phyloP scores from a whole-genome alignment of 2,113 vertebrate species.

The Gavia stellata region DNA sequence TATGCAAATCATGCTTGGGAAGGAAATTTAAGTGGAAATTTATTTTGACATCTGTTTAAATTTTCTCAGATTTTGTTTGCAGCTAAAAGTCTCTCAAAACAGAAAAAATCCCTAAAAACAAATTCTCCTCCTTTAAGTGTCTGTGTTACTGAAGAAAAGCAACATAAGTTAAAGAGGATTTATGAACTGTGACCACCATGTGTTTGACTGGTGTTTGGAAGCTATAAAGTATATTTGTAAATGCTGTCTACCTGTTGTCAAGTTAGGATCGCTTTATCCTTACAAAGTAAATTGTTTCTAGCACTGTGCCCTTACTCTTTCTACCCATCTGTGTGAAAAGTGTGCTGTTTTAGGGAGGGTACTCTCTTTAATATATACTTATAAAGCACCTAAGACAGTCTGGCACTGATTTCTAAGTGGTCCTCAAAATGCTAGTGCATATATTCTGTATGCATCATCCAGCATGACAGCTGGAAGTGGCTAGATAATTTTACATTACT shows the following conservation, averaged over 20 bases:
- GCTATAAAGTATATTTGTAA: not conserved
- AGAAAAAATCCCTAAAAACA: not conserved
- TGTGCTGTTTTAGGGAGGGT: not conserved
- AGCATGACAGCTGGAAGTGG: not conserved
- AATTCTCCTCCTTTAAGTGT: not conserved
- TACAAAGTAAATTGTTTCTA: not conserved
- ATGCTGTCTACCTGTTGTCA: not conserved
- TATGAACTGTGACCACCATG: not conserved
- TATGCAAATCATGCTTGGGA: not conserved
- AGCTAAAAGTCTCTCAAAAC: not conserved
- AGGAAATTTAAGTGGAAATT: constrained; percentile 1
- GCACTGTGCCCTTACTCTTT: not conserved
- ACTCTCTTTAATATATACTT: not conserved
- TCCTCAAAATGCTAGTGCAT: not conserved
- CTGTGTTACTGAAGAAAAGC: not conserved
- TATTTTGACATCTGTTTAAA: constrained; percentile 46
- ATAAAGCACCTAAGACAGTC: not conserved
- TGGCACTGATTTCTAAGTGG: not conserved
- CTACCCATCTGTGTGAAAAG: not conserved
- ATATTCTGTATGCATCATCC: not conserved
- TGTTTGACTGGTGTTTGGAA: not conserved
- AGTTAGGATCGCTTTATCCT: not conserved
- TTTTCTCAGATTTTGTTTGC: constrained; percentile 1
- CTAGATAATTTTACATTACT: not conserved
- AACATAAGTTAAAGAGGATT: not conserved